These are phyloP conservation scores for Fregetta grallaria DNA, from an alignment of 2,113 vertebrate species.

Conservation along the genomic window DNA sequence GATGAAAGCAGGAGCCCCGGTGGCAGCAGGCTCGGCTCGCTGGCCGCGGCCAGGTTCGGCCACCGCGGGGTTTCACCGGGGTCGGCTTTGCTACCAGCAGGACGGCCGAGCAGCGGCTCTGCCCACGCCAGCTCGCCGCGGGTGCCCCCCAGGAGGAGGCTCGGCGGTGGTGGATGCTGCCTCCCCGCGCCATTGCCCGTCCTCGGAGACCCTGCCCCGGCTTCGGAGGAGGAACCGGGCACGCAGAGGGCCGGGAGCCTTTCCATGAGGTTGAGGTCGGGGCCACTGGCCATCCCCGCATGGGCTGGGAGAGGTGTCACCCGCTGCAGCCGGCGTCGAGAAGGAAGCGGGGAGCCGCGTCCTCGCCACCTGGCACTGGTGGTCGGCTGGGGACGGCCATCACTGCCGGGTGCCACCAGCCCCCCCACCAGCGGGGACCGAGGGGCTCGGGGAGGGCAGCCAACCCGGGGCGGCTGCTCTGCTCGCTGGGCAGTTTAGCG, in stretches of 20 bases:
- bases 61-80: not conserved
- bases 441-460: not conserved
- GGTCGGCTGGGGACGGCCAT: not conserved
- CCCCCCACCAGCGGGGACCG: not conserved
- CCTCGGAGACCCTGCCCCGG: not conserved
- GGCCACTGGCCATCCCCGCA: fast-evolving
- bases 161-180: not conserved
- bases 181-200: not conserved
- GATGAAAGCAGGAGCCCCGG: not conserved
- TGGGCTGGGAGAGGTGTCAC: not conserved
- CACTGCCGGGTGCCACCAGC: not conserved
- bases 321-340: fast-evolving
- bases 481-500: not conserved
- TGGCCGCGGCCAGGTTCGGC: not conserved
- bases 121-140: not conserved
- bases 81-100: not conserved
- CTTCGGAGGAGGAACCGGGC: fast-evolving
- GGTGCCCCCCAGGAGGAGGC: not conserved
- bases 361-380: not conserved
- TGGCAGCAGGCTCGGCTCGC: not conserved
- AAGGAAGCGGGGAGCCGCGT: not conserved
- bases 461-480: not conserved
- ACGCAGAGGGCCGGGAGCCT: not conserved
- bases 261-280: not conserved
- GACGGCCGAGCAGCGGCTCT: not conserved